A percentile compares a stretch with the other conserved stretches of the same genome.
These are phyloP conservation scores for Notolabrus celidotus DNA, from an alignment of 2,797 vertebrate genomes.

Conservation along the genomic window DNA sequence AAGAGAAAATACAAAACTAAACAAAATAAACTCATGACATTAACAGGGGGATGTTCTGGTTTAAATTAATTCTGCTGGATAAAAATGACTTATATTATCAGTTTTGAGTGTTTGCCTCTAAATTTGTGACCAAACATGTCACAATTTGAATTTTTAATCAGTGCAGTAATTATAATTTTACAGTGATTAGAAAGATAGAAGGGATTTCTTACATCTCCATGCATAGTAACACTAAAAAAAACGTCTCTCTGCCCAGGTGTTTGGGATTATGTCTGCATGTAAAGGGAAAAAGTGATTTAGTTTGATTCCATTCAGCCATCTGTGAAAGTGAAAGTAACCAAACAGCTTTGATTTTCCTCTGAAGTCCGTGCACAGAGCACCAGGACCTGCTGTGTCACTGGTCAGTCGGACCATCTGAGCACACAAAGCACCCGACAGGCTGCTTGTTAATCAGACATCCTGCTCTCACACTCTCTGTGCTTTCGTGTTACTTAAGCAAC, in stretches of 20 bases:
- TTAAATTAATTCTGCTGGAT: too few relatives aligned
- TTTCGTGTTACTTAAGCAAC: constrained; percentile 51
- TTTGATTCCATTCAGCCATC: not conserved
- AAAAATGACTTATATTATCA: too few relatives aligned
- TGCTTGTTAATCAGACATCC: constrained; percentile 50
- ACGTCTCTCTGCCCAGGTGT: not conserved
- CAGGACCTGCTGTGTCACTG: constrained; percentile 10
- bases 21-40: too few relatives aligned
- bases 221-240: not conserved
- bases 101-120: too few relatives aligned
- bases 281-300: not conserved
- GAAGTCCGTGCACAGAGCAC: constrained; percentile 1
- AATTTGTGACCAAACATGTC: too few relatives aligned
- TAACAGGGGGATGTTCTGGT: too few relatives aligned
- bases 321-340: not conserved
- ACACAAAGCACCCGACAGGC: constrained; percentile 38
- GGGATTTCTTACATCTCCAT: too few relatives aligned
- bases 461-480: constrained; percentile 39
- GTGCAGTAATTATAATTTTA: too few relatives aligned
- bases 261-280: not conserved
- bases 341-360: constrained; percentile 2
- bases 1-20: too few relatives aligned
- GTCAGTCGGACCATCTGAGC: constrained; percentile 54
- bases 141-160: too few relatives aligned
- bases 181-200: too few relatives aligned